A percentile compares a stretch with the other conserved stretches of the same genome.
phyloP scores from a whole-genome alignment of 2,113 vertebrate species.

The Hoplias malabaricus region DNA sequence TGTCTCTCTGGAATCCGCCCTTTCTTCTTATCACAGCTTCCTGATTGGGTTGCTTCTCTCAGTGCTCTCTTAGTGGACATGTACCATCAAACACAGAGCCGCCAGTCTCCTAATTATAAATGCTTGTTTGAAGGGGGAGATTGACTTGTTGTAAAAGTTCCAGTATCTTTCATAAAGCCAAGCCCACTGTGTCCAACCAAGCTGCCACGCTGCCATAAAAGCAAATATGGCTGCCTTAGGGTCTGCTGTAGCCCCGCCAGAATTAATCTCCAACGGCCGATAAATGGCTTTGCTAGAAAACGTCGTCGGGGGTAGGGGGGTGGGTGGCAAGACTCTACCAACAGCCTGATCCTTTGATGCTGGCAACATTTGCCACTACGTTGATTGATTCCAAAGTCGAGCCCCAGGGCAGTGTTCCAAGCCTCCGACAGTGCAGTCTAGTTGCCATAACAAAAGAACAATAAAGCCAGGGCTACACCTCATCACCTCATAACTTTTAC shows the following conservation, averaged over 20 bases:
- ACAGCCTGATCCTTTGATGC: constrained; percentile 65
- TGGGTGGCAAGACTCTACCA: constrained; percentile 59
- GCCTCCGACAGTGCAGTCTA: constrained; percentile 14
- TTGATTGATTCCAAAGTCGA: constrained; percentile 51
- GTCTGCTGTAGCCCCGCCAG: constrained; percentile 58
- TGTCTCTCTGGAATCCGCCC: neutral
- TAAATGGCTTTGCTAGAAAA: constrained; percentile 70
- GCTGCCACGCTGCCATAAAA: constrained; percentile 63
- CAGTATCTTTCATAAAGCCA: neutral
- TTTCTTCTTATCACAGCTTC: neutral
- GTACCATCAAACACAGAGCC: constrained; percentile 59
- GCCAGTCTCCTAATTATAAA: constrained; percentile 27
- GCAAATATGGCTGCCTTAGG: constrained; percentile 64
- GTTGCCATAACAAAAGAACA: constrained; percentile 60
- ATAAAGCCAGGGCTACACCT: too few species aligned
- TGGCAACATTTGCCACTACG: constrained; percentile 58
- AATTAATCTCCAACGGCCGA: constrained; percentile 68
- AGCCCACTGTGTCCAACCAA: constrained; percentile 12
- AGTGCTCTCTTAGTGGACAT: constrained; percentile 56
- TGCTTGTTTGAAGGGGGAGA: constrained; percentile 31
- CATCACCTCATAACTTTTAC: too few species aligned
- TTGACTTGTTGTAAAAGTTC: neutral
- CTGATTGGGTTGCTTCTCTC: constrained; percentile 22
- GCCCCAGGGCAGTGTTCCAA: neutral
- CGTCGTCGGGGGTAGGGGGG: constrained; percentile 69